phyloP scores from a whole-genome alignment of 2,113 vertebrate species.

The Oncorhynchus nerka region DNA sequence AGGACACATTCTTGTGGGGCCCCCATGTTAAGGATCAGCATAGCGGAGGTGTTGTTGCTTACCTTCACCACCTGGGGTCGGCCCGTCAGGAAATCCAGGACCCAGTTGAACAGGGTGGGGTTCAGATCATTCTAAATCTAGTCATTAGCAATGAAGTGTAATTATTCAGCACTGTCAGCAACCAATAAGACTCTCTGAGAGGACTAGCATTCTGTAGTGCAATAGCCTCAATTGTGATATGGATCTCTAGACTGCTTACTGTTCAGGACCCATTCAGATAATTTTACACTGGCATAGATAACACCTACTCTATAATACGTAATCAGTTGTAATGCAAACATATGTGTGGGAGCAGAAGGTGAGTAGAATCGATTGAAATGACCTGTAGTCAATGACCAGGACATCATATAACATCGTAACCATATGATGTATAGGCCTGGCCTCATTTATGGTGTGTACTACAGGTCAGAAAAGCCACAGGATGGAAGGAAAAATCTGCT shows the following conservation, averaged over 20 bases:
- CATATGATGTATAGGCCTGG: too few relatives aligned
- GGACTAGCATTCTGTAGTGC: neutral
- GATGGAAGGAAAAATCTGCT: conserved; percentile 31
- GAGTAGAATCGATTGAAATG: neutral
- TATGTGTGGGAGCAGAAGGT: conserved; percentile 6
- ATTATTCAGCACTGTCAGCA: neutral
- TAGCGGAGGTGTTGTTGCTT: too few relatives aligned
- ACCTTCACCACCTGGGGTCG: too few relatives aligned
- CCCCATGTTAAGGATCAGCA: too few relatives aligned
- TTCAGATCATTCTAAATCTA: neutral
- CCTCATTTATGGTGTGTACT: neutral
- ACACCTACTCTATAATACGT: neutral
- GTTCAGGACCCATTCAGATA: neutral
- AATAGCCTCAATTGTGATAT: neutral
- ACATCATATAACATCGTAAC: too few relatives aligned
- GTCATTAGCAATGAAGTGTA: neutral
- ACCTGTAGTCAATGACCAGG: neutral
- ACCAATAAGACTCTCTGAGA: neutral
- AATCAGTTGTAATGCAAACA: neutral
- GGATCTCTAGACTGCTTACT: neutral
- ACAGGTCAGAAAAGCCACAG: conserved; percentile 31
- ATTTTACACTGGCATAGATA: neutral
- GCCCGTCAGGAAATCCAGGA: too few relatives aligned
- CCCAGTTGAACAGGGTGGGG: too few relatives aligned
- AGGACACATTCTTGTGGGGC: too few relatives aligned